A percentile compares a stretch with the other conserved stretches of the same genome.
Conservation (phyloP, 2,888 invertebrate species). For the Phasia obesa region DNA sequence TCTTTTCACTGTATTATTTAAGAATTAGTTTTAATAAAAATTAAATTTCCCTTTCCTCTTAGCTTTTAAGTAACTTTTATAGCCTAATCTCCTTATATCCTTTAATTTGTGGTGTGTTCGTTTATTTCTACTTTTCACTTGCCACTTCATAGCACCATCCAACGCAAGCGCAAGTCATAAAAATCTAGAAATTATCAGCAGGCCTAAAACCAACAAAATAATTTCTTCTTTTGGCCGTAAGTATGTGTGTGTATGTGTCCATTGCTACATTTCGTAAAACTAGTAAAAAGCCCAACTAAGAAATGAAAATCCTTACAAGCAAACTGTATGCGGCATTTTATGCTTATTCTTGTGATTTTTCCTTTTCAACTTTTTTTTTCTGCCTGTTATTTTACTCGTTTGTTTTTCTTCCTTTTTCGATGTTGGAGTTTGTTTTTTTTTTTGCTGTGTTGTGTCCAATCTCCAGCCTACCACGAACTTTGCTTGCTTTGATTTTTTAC, state of each 20-base stretch:
- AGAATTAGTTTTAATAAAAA: no score
- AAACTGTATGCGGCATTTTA: slow-evolving; percentile 68
- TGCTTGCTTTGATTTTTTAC: slow-evolving; percentile 29
- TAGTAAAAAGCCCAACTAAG: slow-evolving; percentile 26
- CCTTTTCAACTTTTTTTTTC: slow-evolving; percentile 3
- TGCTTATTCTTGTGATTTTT: slow-evolving; percentile 47
- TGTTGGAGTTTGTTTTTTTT: slow-evolving; percentile 26
- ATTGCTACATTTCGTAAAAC: slow-evolving; percentile 26
- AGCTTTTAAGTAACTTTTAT: not conserved
- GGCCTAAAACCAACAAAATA: slow-evolving; percentile 51
- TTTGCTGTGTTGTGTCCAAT: slow-evolving; percentile 53
- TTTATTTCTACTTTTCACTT: slow-evolving; percentile 27
- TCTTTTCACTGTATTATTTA: no score
- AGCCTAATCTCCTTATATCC: not conserved
- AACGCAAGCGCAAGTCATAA: slow-evolving; percentile 49
- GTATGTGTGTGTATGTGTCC: slow-evolving; percentile 9
- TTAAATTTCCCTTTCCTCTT: no score
- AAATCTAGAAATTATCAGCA: slow-evolving; percentile 39
- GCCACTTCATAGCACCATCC: slow-evolving; percentile 39
- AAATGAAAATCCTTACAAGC: slow-evolving; percentile 38
- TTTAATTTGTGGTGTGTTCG: not conserved
- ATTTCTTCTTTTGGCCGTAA: not conserved
- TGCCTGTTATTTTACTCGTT: not conserved
- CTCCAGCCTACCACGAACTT: slow-evolving; percentile 60
- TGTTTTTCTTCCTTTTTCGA: slow-evolving; percentile 21